Base-by-base conservation (phyloP, 2,888 invertebrate genomes). In the Alsophila aescularia region DNA sequence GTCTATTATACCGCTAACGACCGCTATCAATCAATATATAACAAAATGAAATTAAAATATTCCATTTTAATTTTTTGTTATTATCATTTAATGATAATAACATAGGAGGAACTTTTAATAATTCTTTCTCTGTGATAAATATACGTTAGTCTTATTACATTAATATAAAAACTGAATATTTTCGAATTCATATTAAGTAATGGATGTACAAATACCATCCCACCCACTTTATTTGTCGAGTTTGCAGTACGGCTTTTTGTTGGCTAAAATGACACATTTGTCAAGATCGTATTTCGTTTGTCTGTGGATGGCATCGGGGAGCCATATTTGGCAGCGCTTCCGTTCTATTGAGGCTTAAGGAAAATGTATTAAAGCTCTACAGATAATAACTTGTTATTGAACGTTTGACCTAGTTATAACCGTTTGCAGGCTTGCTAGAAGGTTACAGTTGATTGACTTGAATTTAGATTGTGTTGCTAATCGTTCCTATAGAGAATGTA, bases 231-330 rank as follows among this genome's bases (percentile, higher is more conserved):
- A 29, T 35, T 13, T 32, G 36, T 35, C 37, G 6, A 27, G 27
- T 34, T 43, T 34, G 27, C 36, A 37, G 14, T 37, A 31, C 10
- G 29, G 36, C 29, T 42, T 36, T 45, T 49, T 52, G 16, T 50
- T 29, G 51, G 41, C 53, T 39, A 45, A 56, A 52, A 51, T 47
- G 51, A 47, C 32, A 32, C 54, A 51, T 54, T 51, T 43, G 43
- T 58, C 51, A 54, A 39, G 58, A 58, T 58, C 47, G 48, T 44
- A 43, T 58, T 51, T 50, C 45, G 45, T 51, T 50, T 29, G 41
- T 51, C 37, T 41, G 48, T 49, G 52, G 55, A 58, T 49, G 52
- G 44, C 49, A 58, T 58, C 47, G 36, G 16, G n/a, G 13, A 36
- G 41, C 50, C 45, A 47, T 56, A 51, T 56, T 51, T 56, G 55